A percentile compares a stretch with the other conserved stretches of the same genome.
phyloP scores from a whole-genome alignment of 2,113 vertebrate genomes.

The Alouatta palliata region DNA sequence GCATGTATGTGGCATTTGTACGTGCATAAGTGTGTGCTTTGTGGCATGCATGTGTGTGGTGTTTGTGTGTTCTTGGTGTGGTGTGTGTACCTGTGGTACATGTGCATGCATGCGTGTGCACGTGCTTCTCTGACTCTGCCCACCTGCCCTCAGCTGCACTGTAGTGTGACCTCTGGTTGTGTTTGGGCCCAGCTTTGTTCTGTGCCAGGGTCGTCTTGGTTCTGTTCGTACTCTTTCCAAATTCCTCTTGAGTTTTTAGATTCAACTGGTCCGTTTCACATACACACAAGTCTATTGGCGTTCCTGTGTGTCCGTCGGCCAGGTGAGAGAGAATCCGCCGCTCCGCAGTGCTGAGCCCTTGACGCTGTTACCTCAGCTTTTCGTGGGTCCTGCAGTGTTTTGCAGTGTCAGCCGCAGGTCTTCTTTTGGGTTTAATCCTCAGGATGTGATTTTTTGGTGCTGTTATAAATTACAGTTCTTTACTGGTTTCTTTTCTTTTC shows the following conservation, averaged over 20 bases:
- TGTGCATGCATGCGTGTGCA: not conserved
- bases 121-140: not conserved
- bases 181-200: not conserved
- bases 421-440: not conserved
- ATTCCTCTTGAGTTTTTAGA: not conserved
- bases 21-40: no score
- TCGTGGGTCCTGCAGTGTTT: not conserved
- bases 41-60: no score
- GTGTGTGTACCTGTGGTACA: not conserved
- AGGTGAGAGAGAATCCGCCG: not conserved
- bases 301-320: rapidly evolving
- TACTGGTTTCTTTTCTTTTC: not conserved
- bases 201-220: not conserved
- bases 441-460: not conserved
- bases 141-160: not conserved
- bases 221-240: not conserved
- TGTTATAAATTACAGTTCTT: not conserved
- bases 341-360: not conserved
- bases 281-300: not conserved
- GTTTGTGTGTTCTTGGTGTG: not conserved
- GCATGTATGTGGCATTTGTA: not conserved
- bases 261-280: not conserved
- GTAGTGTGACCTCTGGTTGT: not conserved
- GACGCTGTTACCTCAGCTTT: no score
- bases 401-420: not conserved